Percentiles rank a stretch among this genome's conserved stretches.
These are phyloP conservation scores for Xiphorhynchus elegans DNA, from an alignment of 2,113 vertebrate genomes.

Conservation along the genomic window DNA sequence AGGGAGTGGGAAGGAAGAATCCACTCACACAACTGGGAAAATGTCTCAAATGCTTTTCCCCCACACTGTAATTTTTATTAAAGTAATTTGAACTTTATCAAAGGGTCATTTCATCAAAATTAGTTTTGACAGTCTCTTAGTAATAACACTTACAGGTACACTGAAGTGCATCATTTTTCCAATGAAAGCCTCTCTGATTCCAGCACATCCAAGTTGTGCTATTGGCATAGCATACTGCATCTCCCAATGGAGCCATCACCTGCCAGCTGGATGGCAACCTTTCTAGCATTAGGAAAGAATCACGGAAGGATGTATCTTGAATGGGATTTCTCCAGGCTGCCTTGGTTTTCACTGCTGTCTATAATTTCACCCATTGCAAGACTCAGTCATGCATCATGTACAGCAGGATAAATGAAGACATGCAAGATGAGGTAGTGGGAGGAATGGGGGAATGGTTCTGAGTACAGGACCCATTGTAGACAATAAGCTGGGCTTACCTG, in stretches of 20 bases:
- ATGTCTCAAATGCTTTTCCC: neutral
- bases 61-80: neutral
- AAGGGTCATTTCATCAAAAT: neutral
- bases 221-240: neutral
- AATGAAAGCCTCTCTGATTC: neutral
- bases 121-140: neutral
- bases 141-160: neutral
- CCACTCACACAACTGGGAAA: neutral
- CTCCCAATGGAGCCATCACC: neutral
- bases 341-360: neutral
- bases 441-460: neutral
- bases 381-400: neutral
- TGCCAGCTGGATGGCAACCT: fast-evolving
- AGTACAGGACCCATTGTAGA: neutral
- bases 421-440: neutral
- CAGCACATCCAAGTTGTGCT: neutral
- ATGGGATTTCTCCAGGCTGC: neutral
- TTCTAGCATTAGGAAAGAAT: neutral
- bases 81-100: neutral
- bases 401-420: neutral
- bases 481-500: neutral
- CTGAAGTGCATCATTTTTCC: neutral
- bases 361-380: too few relatives aligned
- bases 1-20: neutral
- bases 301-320: neutral